phyloP scores from a whole-genome alignment of 2,113 vertebrate species.

The Prochilodus magdalenae region DNA sequence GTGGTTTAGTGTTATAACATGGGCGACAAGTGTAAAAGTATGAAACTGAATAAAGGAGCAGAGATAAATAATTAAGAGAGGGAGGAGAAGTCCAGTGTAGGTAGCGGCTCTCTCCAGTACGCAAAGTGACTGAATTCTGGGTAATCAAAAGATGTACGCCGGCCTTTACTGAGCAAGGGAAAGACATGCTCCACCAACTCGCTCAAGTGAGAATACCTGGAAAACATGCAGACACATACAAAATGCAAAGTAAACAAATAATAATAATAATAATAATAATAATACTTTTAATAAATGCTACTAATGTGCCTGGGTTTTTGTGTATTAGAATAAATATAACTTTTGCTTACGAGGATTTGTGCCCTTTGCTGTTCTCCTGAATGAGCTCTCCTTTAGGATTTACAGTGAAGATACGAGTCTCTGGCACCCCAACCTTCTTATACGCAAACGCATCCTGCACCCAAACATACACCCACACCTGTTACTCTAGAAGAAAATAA shows the following conservation, averaged over 20 bases:
- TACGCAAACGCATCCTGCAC: constrained; percentile 84
- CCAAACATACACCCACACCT: not conserved
- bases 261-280: no score
- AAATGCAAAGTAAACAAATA: not conserved
- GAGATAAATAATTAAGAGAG: not conserved
- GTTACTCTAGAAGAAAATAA: not conserved
- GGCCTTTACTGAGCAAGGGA: constrained; percentile 73
- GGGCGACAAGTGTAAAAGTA: not conserved
- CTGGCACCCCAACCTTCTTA: constrained; percentile 84
- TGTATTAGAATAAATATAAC: not conserved
- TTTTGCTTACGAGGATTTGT: constrained; percentile 87
- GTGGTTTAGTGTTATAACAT: constrained; percentile 14
- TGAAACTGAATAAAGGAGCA: not conserved
- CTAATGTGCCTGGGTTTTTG: not conserved
- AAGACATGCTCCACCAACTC: constrained; percentile 92
- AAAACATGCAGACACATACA: not conserved
- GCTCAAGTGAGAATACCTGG: constrained; percentile 83
- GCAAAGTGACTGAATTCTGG: constrained; percentile 86
- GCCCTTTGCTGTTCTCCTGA: constrained; percentile 85
- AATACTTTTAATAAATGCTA: not conserved
- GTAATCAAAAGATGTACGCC: constrained; percentile 66
- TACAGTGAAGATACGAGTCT: constrained; percentile 88
- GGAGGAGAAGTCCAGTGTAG: constrained; percentile 67
- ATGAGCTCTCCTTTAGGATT: constrained; percentile 92
- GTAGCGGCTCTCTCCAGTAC: constrained; percentile 82